Conservation (phyloP, 2,888 invertebrate species). For the Eupithecia insigniata region DNA sequence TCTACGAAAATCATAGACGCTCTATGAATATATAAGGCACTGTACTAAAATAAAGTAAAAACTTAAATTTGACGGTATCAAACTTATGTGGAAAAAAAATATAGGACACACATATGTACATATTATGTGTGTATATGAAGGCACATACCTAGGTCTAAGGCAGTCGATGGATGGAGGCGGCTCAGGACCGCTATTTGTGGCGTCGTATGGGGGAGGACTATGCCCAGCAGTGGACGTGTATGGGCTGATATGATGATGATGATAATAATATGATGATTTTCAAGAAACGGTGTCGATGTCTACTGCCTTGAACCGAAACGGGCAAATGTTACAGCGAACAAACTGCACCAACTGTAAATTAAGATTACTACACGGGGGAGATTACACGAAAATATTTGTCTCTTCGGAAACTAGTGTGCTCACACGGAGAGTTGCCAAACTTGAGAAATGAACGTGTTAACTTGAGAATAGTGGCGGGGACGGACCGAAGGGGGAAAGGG, state of each 20-base stretch:
- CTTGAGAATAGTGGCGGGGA: slow-evolving; percentile 24
- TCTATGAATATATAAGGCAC: too few relatives aligned
- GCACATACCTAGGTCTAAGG: too few relatives aligned
- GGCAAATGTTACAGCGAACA: slow-evolving; percentile 45
- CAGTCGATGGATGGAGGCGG: too few relatives aligned
- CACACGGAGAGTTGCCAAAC: slow-evolving; percentile 27
- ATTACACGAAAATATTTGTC: slow-evolving; percentile 66
- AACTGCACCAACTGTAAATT: slow-evolving; percentile 66
- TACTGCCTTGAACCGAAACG: not conserved
- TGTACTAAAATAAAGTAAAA: not conserved
- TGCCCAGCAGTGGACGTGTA: too few relatives aligned
- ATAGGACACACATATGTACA: not conserved
- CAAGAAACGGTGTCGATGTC: not conserved
- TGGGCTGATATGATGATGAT: too few relatives aligned
- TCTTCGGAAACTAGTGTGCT: slow-evolving; percentile 42
- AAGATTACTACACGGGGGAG: slow-evolving; percentile 64
- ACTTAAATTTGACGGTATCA: not conserved
- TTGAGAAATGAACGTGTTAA: slow-evolving; percentile 27
- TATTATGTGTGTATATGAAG: too few relatives aligned
- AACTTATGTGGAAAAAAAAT: not conserved
- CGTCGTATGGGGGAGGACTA: too few relatives aligned
- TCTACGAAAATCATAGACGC: not conserved
- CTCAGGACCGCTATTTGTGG: too few relatives aligned
- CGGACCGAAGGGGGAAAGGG: slow-evolving; percentile 4
- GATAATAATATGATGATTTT: not conserved